phyloP scores from a whole-genome alignment of 92 coral and sea anemone species.

The Zoanthus solanderi region DNA sequence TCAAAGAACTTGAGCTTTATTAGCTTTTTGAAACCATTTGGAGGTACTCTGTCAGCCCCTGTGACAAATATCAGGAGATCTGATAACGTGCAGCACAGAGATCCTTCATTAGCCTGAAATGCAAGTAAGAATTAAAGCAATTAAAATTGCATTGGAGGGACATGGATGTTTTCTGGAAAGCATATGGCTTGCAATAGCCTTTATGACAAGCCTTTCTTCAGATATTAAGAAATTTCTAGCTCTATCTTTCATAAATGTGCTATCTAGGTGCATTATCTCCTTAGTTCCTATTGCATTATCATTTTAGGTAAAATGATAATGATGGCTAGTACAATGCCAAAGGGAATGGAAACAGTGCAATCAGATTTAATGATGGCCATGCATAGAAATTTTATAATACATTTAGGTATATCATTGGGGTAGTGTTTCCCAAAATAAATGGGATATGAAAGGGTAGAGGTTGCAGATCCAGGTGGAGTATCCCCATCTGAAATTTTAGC shows the following conservation, averaged over 20 bases:
- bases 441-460: neutral
- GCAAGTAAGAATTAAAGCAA: neutral
- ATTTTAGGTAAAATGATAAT: neutral
- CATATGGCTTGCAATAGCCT: neutral
- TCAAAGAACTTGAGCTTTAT: conserved; percentile 27
- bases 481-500: neutral
- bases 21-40: conserved; percentile 25
- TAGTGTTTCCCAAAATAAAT: neutral
- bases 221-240: neutral
- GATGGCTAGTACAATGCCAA: conserved; percentile 1
- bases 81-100: conserved; percentile 35
- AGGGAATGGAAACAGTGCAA: conserved; percentile 4
- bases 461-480: conserved; percentile 1
- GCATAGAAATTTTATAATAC: neutral
- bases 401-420: neutral
- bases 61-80: conserved; percentile 31
- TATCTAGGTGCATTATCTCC: neutral
- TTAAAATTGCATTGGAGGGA: neutral
- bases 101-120: conserved; percentile 47
- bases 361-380: neutral
- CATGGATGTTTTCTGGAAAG: neutral
- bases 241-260: conserved; percentile 2
- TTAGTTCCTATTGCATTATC: conserved; percentile 2
- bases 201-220: neutral
- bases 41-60: conserved; percentile 27